Conservation (phyloP, 2,113 vertebrate species). For the Hystrix cristata region DNA sequence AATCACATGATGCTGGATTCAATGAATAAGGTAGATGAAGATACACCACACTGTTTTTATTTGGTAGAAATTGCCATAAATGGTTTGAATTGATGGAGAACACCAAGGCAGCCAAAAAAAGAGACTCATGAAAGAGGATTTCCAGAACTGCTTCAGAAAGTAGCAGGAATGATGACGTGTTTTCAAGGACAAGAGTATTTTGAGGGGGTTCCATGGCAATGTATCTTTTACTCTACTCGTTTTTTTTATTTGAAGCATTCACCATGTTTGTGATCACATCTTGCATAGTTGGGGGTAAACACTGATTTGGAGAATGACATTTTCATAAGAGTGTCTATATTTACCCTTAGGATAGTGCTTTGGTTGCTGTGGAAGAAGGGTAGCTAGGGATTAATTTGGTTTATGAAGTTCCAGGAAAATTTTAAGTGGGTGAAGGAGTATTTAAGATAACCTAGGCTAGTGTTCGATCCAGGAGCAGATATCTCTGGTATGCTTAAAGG, state of each 20-base stretch:
- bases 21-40: not conserved
- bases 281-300: not conserved
- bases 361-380: not conserved
- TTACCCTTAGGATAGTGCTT: not conserved
- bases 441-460: not conserved
- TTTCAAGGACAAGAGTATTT: not conserved
- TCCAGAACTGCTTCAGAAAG: not conserved
- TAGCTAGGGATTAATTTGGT: not conserved
- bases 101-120: not conserved
- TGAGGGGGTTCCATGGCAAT: not conserved
- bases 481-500: not conserved
- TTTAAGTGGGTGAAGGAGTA: not conserved
- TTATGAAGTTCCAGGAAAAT: not conserved
- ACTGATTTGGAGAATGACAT: not conserved
- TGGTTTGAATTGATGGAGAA: not conserved
- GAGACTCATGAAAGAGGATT: not conserved
- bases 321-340: not conserved
- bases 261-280: not conserved
- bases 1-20: not conserved
- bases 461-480: not conserved
- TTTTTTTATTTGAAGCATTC: not conserved
- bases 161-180: not conserved
- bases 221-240: not conserved
- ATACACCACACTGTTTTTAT: not conserved
- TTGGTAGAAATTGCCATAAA: not conserved